Evolutionary conservation across 2,113 vertebrate genomes (phyloP).

Genomic region (Tetrax tetrax): DNA sequence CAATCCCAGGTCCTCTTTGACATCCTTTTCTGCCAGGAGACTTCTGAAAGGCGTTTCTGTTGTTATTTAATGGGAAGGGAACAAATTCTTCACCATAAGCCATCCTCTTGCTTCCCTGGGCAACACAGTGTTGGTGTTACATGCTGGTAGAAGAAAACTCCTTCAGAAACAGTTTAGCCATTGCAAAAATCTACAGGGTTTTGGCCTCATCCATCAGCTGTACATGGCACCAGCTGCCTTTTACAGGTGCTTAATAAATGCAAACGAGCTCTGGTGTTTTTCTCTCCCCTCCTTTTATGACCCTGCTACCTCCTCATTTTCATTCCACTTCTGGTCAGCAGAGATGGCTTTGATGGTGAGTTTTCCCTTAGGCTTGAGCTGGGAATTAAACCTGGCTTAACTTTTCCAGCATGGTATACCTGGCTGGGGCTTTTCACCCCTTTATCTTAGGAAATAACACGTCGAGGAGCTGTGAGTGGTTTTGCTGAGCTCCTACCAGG

Average conservation of each 20-base stretch:
- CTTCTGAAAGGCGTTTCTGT: not conserved
- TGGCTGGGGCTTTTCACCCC: not conserved
- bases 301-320: not conserved
- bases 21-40: not conserved
- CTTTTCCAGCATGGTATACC: not conserved
- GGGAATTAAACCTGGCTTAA: conserved; percentile 11
- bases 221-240: not conserved
- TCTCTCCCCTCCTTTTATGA: not conserved
- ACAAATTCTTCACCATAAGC: not conserved
- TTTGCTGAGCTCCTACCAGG: not conserved
- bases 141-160: not conserved
- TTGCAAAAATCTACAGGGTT: not conserved
- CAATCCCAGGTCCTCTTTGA: not conserved
- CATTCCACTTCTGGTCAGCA: not conserved
- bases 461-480: not conserved
- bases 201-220: not conserved
- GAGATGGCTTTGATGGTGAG: not conserved
- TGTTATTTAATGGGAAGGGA: not conserved
- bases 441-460: not conserved
- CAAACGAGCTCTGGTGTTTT: not conserved
- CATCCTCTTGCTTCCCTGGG: not conserved
- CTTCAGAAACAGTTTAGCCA: not conserved
- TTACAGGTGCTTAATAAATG: conserved; percentile 29
- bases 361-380: not conserved
- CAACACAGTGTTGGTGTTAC: not conserved